Evolutionary conservation across 2,113 vertebrate genomes (phyloP).

Genomic region (Platichthys flesus): DNA sequence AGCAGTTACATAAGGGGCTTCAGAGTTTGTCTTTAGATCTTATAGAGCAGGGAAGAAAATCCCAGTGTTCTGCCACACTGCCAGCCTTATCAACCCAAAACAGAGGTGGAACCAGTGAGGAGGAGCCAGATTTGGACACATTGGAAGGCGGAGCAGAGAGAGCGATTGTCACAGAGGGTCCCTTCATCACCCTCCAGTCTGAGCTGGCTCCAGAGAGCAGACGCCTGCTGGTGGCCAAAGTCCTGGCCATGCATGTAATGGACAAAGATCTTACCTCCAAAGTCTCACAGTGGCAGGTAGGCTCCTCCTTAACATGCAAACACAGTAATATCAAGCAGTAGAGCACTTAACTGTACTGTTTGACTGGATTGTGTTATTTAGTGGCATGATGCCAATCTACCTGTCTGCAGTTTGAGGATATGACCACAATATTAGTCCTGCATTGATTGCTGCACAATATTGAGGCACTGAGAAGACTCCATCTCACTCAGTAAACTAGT

Average conservation of each 20-base stretch:
- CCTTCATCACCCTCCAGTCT: conserved; percentile 78
- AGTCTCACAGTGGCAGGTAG: conserved; percentile 93
- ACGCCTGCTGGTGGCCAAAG: conserved; percentile 87
- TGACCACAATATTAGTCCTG: too few species aligned
- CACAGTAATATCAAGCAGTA: background rate
- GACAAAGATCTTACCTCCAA: conserved; percentile 83
- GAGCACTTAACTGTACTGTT: too few species aligned
- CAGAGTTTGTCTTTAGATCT: conserved; percentile 86
- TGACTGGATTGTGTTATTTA: too few species aligned
- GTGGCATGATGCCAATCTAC: too few species aligned
- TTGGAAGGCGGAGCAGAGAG: background rate
- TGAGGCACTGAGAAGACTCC: too few species aligned
- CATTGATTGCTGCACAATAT: too few species aligned
- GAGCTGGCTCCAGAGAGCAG: conserved; percentile 86
- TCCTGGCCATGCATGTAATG: conserved; percentile 85
- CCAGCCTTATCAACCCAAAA: conserved; percentile 24
- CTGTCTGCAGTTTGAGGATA: too few species aligned
- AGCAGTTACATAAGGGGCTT: conserved; percentile 75
- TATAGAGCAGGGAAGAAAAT: conserved; percentile 51
- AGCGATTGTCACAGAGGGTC: conserved; percentile 61
- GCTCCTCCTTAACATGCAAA: background rate
- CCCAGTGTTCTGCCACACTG: conserved; percentile 4
- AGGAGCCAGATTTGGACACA: background rate
- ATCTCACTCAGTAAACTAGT: too few species aligned
- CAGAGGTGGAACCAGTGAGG: background rate